phyloP scores from a whole-genome alignment of 2,113 vertebrate species.

The Heterochromis multidens region DNA sequence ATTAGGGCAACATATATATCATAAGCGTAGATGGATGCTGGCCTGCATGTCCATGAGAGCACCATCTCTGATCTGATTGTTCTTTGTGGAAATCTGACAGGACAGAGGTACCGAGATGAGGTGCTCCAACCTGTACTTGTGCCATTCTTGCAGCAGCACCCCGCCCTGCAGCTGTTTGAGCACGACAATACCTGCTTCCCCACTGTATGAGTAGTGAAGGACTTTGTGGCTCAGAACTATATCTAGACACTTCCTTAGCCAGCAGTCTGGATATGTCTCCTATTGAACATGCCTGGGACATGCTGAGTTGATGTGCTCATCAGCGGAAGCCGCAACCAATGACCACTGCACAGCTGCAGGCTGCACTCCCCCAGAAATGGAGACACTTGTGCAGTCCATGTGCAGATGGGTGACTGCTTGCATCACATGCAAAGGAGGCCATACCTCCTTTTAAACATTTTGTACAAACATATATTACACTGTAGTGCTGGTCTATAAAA shows the following conservation, averaged over 20 bases:
- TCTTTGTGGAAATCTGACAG: too few species aligned
- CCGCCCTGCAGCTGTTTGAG: background rate
- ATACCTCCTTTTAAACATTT: background rate
- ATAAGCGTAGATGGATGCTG: background rate
- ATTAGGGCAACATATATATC: too few species aligned
- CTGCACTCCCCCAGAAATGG: background rate
- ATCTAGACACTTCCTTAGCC: background rate
- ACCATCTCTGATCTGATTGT: too few species aligned
- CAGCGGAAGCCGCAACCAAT: background rate
- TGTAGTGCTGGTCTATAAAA: background rate
- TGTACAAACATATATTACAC: background rate
- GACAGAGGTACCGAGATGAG: background rate
- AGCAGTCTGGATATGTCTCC: background rate
- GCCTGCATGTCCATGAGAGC: background rate
- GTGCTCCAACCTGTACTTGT: background rate
- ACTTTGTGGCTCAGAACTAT: background rate
- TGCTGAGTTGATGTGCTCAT: background rate
- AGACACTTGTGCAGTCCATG: background rate
- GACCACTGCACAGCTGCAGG: background rate
- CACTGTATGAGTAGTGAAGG: background rate
- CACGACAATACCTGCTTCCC: background rate
- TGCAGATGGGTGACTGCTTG: background rate
- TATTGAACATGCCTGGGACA: background rate
- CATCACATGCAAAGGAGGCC: background rate
- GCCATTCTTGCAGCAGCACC: background rate